Evolutionary conservation across 1,140 invertebrate genomes (phyloP), one percentile per base, ranked within the genome.

Genomic region (Drosophila kanapiae): DNA sequence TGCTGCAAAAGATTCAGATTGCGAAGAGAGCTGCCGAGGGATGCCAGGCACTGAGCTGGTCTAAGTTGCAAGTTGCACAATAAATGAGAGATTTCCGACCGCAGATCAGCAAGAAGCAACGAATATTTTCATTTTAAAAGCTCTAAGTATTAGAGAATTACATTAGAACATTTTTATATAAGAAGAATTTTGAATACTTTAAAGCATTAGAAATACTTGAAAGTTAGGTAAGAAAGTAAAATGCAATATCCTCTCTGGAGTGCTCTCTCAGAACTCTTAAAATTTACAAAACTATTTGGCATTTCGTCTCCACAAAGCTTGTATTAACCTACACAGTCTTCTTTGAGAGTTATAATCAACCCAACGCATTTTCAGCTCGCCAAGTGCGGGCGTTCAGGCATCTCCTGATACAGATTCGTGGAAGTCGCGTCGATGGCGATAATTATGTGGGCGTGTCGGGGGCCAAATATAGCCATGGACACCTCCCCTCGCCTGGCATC

Each of bases 401-500:
- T 18, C 18, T 31, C 27, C 27, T 43, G 33, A 37, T 23, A 29
- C 23, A 33, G 51, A 40, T 63, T 38, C 48, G 27, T 18, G 23
- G 35, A 62, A 58, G 70, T 70, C 81, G 57, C 74, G 70, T 53
- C 67, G 77, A 84, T 80, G 60, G 71, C 77, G 68, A 88, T 87
- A 87, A 87, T 88, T 90, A 87, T 70, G 80, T 83, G 85, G 84
- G 84, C 85, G 84, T 80, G 81, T 48, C 57, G 76, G 75, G 67
- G 56, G 54, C 65, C 75, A 72, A 79, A 79, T 58, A 78, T 48
- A 51, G 54, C 51, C 18, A 35, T 58, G 10, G 29, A 43, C 43
- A 37, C 63, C 31, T 9, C 31, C 54, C 23, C 23, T n/a, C 16
- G 37, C 60, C 45, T 43, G 57, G 75, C 76, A 80, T 84, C 82